Evolutionary conservation across 2,797 vertebrate genomes (phyloP).

Genomic region (Phalloptychus januarius): DNA sequence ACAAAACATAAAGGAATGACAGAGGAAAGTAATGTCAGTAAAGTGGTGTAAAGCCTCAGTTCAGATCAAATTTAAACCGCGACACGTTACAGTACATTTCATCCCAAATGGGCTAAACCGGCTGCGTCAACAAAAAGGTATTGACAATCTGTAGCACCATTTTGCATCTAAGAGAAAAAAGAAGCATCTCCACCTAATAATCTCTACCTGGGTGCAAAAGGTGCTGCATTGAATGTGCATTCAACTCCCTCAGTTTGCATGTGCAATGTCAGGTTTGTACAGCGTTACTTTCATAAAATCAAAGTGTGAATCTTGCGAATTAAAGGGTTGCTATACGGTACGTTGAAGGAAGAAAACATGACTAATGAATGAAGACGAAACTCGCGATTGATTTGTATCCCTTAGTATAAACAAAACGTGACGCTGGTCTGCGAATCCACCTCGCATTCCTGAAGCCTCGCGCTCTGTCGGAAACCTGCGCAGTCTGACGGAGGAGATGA

Average conservation of each 20-base stretch:
- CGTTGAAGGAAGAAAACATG: constrained; percentile 34
- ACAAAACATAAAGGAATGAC: not conserved
- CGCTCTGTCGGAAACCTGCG: constrained; percentile 33
- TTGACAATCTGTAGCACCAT: constrained; percentile 19
- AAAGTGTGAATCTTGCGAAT: constrained; percentile 26
- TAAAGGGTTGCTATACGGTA: constrained; percentile 51
- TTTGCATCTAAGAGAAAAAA: constrained; percentile 16
- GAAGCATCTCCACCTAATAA: constrained; percentile 17
- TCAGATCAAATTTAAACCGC: constrained; percentile 9
- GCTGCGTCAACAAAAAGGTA: constrained; percentile 7
- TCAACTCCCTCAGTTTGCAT: constrained; percentile 8
- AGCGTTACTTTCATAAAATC: constrained; percentile 17
- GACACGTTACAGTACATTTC: not conserved
- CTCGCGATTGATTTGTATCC: constrained; percentile 24
- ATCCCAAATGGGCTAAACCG: constrained; percentile 5
- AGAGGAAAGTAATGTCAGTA: constrained; percentile 9
- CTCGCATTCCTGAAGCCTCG: constrained; percentile 51
- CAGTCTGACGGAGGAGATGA: constrained; percentile 21
- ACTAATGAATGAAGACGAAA: constrained; percentile 31
- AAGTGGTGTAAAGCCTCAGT: constrained; percentile 13
- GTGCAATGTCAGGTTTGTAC: not conserved
- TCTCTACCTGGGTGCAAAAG: not conserved
- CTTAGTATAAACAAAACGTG: constrained; percentile 31
- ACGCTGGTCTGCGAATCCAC: constrained; percentile 51
- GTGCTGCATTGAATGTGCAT: constrained; percentile 10